Evolutionary conservation across 1,140 invertebrate genomes (phyloP).

Genomic region (Sarcophaga bullata): DNA sequence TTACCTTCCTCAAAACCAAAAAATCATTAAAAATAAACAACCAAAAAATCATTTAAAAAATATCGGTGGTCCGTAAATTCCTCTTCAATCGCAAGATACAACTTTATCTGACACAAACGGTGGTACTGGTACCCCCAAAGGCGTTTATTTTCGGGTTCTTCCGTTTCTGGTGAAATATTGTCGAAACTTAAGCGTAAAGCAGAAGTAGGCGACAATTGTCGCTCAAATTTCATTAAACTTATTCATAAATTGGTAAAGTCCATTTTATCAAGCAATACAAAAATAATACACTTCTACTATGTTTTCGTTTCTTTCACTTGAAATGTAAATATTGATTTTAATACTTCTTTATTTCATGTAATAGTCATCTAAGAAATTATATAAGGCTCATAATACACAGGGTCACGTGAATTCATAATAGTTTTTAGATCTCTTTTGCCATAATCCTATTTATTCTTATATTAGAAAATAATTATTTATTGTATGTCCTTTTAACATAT

Average conservation of each 20-base stretch:
- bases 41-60: too few relatives aligned
- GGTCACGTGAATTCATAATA: slow-evolving; percentile 31
- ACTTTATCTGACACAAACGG: slow-evolving; percentile 65
- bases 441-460: not conserved
- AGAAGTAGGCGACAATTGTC: slow-evolving; percentile 62
- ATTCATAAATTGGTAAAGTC: slow-evolving; percentile 65
- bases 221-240: slow-evolving; percentile 65
- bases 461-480: not conserved
- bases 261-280: slow-evolving; percentile 46
- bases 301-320: not conserved
- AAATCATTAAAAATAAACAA: slow-evolving; percentile 64
- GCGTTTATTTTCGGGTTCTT: slow-evolving; percentile 61
- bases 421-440: not conserved
- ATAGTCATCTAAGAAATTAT: not conserved
- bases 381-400: not conserved
- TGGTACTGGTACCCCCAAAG: slow-evolving; percentile 63
- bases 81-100: slow-evolving; percentile 65
- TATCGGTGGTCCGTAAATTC: slow-evolving; percentile 62
- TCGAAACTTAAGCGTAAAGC: slow-evolving; percentile 62
- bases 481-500: not conserved
- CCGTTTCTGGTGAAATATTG: slow-evolving; percentile 58
- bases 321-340: slow-evolving; percentile 15
- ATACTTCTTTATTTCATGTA: not conserved
- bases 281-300: slow-evolving; percentile 1
- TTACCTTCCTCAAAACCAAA: slow-evolving; percentile 59